Base-by-base conservation (phyloP, 2,888 invertebrate genomes). In the Hyalella azteca region DNA sequence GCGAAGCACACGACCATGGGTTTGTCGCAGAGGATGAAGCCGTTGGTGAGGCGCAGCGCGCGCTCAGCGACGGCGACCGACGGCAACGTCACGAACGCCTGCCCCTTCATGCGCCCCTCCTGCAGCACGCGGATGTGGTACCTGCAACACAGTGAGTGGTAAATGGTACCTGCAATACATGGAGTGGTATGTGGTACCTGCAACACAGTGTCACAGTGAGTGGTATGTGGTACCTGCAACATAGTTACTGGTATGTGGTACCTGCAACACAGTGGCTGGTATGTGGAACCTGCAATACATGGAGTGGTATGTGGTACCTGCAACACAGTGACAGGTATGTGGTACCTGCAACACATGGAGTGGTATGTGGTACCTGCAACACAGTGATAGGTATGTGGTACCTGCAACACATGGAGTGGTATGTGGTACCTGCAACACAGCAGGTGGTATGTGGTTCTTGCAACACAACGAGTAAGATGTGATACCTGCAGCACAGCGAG, bases 41-140 rank as follows among this genome's bases (percentile, higher is more conserved):
- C 96, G 89, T 97, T 95, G 2, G 95, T 95, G 88, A 95, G 94
- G 86, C 91, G 89, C 0, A 96, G 87, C 13, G 97, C 97, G 84
- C 90, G 89, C 86, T 93, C 91, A 0, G 95, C 94, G 86, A 91
- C 89, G 73, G 90, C 89, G 19, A 92, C 90, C 86, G 90, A 91
- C 78, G 94, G 93, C 79, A 96, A 90, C 0, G 95, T 95, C 0
- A 97, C 91, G 90, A 97, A 97, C 0, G 95, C 96, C 88, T 97
- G 97, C 0, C 97, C 97, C 88, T 96, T 97, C 97, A 97, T 97
- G 86, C 95, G 91, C 0, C 97, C 97, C 88, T 95, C 95, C 87
- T 95, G 94, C 96, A 97, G 95, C 19, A 96, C 90, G 85, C 94
- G 91, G 4, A 97, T 91, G 87, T 91, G 90, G 86, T 91, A 92